These are phyloP conservation scores for Zoanthus sansibaricus DNA, from an alignment of 92 coral and sea anemone species.

Conservation along the genomic window DNA sequence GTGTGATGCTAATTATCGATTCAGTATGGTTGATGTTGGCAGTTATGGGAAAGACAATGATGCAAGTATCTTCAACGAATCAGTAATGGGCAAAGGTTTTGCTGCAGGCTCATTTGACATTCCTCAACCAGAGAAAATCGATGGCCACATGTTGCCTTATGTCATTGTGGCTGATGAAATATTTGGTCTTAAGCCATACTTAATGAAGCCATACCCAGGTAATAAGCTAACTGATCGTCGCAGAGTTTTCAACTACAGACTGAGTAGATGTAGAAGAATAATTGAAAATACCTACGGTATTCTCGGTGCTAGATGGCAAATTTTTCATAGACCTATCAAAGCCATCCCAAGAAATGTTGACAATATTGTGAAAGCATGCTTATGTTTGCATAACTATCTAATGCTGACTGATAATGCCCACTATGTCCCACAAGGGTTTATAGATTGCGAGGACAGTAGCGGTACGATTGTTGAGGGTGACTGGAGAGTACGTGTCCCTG, in stretches of 20 bases:
- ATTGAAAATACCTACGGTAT: conserved; percentile 39
- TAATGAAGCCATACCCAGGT: conserved; percentile 53
- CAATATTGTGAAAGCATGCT: conserved; percentile 22
- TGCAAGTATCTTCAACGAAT: conserved; percentile 21
- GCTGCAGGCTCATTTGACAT: background rate
- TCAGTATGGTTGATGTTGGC: conserved; percentile 28
- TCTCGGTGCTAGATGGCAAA: conserved; percentile 2
- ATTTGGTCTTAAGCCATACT: conserved; percentile 27
- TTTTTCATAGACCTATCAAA: conserved; percentile 29
- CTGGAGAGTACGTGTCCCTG: conserved; percentile 20
- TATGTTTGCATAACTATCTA: conserved; percentile 29
- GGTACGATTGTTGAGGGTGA: background rate
- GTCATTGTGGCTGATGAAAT: conserved; percentile 20
- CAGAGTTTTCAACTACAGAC: conserved; percentile 35
- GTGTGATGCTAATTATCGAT: conserved; percentile 30
- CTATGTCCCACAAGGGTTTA: conserved; percentile 19
- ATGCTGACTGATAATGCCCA: conserved; percentile 25
- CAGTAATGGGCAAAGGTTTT: too few relatives aligned
- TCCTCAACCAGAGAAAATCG: conserved; percentile 9
- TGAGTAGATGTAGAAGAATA: conserved; percentile 19
- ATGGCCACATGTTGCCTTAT: conserved; percentile 26
- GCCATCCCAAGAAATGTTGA: background rate
- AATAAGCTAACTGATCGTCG: conserved; percentile 8
- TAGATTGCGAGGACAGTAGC: conserved; percentile 9
- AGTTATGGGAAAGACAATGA: conserved; percentile 38